Percentiles rank a stretch among this genome's conserved stretches.
Conservation (phyloP, 2,888 invertebrate genomes). For the Pelosia muscerda region DNA sequence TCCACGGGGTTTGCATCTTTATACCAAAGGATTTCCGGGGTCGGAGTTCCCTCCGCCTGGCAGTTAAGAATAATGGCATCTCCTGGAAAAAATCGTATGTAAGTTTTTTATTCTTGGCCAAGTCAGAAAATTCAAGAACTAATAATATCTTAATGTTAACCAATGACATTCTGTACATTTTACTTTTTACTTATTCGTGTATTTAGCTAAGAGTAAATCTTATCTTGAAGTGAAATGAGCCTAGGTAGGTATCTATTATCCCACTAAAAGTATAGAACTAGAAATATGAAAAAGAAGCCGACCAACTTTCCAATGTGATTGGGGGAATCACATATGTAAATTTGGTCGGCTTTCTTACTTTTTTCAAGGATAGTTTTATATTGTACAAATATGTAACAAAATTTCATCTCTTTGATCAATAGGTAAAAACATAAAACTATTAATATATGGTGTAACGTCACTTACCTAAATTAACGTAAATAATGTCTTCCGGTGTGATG, state of each 20-base stretch:
- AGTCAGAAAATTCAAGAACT: too few species aligned
- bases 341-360: too few species aligned
- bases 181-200: background rate
- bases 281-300: background rate
- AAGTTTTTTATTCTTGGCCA: background rate
- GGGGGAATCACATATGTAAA: background rate
- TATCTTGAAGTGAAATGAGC: background rate
- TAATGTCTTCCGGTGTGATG: constrained; percentile 97
- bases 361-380: too few species aligned
- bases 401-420: too few species aligned
- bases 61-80: constrained; percentile 98
- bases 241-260: too few species aligned
- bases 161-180: background rate
- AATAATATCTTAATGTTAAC: background rate
- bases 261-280: background rate
- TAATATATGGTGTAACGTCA: too few species aligned
- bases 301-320: background rate
- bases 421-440: too few species aligned
- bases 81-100: constrained; percentile 82
- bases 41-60: constrained; percentile 98
- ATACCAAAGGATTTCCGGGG: constrained; percentile 98
- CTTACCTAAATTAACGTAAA: constrained; percentile 95
- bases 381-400: too few species aligned
- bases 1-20: constrained; percentile 97
- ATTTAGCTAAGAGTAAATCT: background rate